Conservation (phyloP, 1,140 invertebrate genomes). For the Luehdorfia chinensis region DNA sequence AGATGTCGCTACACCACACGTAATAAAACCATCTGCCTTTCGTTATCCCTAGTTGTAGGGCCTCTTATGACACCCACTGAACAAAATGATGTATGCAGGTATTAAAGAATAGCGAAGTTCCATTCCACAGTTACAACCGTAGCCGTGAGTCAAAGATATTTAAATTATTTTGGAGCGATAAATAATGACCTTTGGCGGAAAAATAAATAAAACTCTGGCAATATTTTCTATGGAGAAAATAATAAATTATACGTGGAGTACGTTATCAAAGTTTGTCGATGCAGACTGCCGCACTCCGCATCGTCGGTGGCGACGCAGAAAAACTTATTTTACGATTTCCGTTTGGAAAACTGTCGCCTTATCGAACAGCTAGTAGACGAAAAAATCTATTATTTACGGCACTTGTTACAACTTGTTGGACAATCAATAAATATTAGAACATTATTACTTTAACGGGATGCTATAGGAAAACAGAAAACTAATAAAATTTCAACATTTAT, state of each 20-base stretch:
- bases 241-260: conserved; percentile 1
- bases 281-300: conserved; percentile 26
- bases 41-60: too few species aligned
- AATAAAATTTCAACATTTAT: too few species aligned
- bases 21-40: too few species aligned
- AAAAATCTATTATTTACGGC: conserved; percentile 68
- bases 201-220: conserved; percentile 4
- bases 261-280: conserved; percentile 20
- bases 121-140: too few species aligned
- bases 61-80: too few species aligned
- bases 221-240: neutral
- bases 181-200: neutral
- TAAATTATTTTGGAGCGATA: too few species aligned
- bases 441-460: conserved; percentile 33
- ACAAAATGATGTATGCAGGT: too few species aligned
- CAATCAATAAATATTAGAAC: conserved; percentile 40
- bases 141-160: too few species aligned
- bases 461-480: conserved; percentile 19
- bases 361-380: conserved; percentile 49
- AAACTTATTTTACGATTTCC: conserved; percentile 75
- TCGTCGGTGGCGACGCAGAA: conserved; percentile 43
- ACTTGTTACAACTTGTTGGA: conserved; percentile 49
- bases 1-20: too few species aligned
- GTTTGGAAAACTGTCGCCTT: conserved; percentile 42
- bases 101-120: too few species aligned